Conservation (phyloP, 2,797 vertebrate genomes). For the Neoniphon sammara region DNA sequence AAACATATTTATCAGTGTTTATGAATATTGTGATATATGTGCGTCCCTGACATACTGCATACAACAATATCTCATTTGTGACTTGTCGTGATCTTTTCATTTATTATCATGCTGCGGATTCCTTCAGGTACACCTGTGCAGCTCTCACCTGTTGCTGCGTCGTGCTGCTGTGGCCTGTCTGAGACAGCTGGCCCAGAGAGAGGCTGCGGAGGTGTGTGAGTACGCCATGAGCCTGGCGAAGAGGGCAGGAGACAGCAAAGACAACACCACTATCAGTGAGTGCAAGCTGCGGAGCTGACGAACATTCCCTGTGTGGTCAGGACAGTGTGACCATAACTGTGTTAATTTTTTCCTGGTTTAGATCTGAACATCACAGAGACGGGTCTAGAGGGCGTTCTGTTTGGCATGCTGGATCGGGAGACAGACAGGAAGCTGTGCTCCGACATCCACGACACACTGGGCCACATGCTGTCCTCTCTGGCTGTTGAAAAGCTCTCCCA, state of each 20-base stretch:
- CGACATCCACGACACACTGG: constrained; percentile 97
- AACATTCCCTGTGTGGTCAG: constrained; percentile 17
- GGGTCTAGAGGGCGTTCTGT: constrained; percentile 95
- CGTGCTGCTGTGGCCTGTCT: constrained; percentile 96
- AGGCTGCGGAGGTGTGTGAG: constrained; percentile 96
- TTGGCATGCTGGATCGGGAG: constrained; percentile 98
- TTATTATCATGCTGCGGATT: background rate
- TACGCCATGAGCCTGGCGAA: constrained; percentile 97
- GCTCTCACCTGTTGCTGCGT: constrained; percentile 94
- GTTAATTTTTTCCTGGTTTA: constrained; percentile 62
- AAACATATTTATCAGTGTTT: background rate
- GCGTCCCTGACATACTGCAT: background rate
- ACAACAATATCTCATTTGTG: background rate
- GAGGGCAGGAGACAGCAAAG: constrained; percentile 88
- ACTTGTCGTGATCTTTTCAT: background rate
- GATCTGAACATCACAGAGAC: constrained; percentile 96
- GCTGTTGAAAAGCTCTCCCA: constrained; percentile 97
- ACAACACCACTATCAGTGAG: constrained; percentile 87
- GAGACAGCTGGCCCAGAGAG: constrained; percentile 95
- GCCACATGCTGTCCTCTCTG: constrained; percentile 97
- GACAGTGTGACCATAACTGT: constrained; percentile 1
- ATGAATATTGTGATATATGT: background rate
- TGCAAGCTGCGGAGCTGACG: constrained; percentile 37
- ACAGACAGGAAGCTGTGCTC: constrained; percentile 96
- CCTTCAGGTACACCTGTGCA: constrained; percentile 94